phyloP scores from a whole-genome alignment of 2,113 vertebrate genomes.

The Sigmodon hispidus region DNA sequence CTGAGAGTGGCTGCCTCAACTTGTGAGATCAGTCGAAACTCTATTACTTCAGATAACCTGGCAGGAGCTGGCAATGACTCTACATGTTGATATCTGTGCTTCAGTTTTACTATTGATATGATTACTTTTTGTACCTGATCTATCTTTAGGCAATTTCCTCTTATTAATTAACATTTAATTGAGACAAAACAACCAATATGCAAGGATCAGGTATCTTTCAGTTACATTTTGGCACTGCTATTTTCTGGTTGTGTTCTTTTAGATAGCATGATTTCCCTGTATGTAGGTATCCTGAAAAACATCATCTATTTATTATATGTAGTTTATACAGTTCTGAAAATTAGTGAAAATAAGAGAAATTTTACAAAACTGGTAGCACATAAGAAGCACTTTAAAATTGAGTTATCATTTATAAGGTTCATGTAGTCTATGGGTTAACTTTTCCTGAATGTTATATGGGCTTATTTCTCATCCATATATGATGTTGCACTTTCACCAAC shows the following conservation, averaged over 20 bases:
- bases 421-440: not conserved
- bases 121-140: not conserved
- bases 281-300: not conserved
- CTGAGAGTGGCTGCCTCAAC: not conserved
- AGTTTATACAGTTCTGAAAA: not conserved
- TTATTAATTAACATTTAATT: not conserved
- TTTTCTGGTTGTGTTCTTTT: not conserved
- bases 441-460: not conserved
- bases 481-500: not conserved
- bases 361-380: not conserved
- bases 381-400: not conserved
- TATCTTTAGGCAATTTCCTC: not conserved
- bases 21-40: conserved; percentile 12
- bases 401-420: not conserved
- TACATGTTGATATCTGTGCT: not conserved
- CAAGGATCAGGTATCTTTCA: conserved; percentile 26
- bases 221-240: not conserved
- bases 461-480: conserved; percentile 10
- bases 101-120: not conserved
- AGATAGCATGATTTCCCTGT: not conserved
- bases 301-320: not conserved
- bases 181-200: not conserved
- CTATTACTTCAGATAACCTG: conserved; percentile 26
- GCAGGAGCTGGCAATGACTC: not conserved
- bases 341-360: not conserved